Percentiles rank a stretch among this genome's conserved stretches.
phyloP scores from a whole-genome alignment of 2,113 vertebrate species.

The Epinephelus fuscoguttatus region DNA sequence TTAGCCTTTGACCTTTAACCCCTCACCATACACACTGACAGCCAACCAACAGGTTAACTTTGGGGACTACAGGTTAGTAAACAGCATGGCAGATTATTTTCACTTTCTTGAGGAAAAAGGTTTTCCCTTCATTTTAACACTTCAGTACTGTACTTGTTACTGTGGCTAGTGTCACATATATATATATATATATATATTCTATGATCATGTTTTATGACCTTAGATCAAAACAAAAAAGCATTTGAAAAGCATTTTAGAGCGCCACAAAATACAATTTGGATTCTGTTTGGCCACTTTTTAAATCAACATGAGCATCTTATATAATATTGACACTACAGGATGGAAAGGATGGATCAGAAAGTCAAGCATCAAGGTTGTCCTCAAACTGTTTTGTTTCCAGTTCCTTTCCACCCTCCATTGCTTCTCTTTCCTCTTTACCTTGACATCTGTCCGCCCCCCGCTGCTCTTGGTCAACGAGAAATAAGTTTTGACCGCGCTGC shows the following conservation, averaged over 20 bases:
- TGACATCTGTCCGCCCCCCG: slow-evolving; percentile 3
- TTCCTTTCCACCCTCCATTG: slow-evolving; percentile 3
- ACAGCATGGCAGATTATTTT: slow-evolving; percentile 8
- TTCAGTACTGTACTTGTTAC: too few species aligned
- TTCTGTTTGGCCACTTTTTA: not conserved
- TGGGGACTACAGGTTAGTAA: slow-evolving; percentile 16
- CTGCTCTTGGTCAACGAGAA: not conserved
- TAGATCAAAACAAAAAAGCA: not conserved
- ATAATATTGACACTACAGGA: not conserved
- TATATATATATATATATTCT: not conserved
- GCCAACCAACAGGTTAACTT: slow-evolving; percentile 42
- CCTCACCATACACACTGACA: slow-evolving; percentile 24
- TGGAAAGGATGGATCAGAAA: not conserved
- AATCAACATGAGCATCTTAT: not conserved
- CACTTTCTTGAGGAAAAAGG: not conserved
- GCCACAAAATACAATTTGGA: not conserved
- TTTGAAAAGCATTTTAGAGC: not conserved
- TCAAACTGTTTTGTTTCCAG: not conserved
- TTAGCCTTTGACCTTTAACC: slow-evolving; percentile 54
- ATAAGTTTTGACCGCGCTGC: slow-evolving; percentile 30
- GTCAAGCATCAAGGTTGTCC: not conserved
- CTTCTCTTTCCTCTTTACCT: slow-evolving; percentile 12
- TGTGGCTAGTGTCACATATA: not conserved
- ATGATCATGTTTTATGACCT: not conserved
- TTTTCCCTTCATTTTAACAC: not conserved